Percentiles rank a stretch among this genome's conserved stretches.
Conservation (phyloP, 2,113 vertebrate genomes). For the Sciurus niger region DNA sequence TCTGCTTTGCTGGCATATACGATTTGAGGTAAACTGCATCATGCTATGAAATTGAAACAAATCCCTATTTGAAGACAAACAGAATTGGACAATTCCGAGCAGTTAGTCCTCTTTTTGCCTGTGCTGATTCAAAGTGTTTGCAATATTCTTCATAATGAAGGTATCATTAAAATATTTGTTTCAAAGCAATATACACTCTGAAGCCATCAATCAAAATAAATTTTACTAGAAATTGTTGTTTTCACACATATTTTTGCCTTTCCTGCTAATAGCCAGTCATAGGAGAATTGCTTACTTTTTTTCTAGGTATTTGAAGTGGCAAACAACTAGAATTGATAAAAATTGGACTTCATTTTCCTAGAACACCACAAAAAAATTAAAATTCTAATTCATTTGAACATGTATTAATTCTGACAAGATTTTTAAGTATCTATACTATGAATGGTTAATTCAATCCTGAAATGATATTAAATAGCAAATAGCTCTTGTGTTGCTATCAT, state of each 20-base stretch:
- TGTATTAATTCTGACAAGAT: background rate
- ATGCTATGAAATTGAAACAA: background rate
- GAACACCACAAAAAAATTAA: background rate
- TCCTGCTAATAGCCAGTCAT: background rate
- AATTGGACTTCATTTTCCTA: background rate
- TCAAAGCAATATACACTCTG: background rate
- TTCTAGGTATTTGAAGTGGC: background rate
- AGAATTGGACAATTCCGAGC: background rate
- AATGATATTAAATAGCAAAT: background rate
- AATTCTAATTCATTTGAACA: background rate
- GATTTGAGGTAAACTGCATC: background rate
- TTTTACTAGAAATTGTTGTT: constrained; percentile 4
- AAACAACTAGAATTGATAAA: background rate
- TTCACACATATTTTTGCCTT: background rate
- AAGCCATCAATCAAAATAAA: constrained; percentile 10
- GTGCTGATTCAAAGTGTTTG: background rate
- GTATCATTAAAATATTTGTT: background rate
- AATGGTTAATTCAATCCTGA: background rate
- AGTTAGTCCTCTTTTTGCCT: background rate
- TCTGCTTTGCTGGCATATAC: background rate
- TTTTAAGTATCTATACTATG: background rate
- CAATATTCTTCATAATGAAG: background rate
- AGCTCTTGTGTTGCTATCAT: background rate
- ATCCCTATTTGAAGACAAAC: background rate
- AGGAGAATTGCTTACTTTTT: background rate